These are phyloP conservation scores for Nasonia longicornis DNA, from an alignment of 1,140 invertebrate species.

Conservation along the genomic window DNA sequence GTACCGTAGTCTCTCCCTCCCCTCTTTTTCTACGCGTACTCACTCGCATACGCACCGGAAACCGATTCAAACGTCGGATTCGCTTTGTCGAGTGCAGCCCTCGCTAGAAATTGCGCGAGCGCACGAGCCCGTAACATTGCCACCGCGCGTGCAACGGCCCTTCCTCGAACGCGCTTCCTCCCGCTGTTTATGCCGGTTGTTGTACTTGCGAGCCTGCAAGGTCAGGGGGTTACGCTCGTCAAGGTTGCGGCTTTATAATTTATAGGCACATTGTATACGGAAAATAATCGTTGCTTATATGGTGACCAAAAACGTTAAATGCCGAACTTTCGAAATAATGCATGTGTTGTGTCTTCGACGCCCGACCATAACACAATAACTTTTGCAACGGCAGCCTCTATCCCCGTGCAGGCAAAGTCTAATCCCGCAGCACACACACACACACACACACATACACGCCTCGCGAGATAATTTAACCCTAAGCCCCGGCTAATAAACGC, in stretches of 20 bases:
- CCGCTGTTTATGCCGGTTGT: constrained; percentile 5
- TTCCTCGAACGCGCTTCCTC: constrained; percentile 10
- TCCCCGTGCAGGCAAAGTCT: no score
- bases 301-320: no score
- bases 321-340: no score
- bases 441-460: no score
- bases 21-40: neutral
- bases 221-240: neutral
- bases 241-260: neutral
- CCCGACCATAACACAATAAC: no score
- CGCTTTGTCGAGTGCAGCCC: constrained; percentile 24
- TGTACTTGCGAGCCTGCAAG: constrained; percentile 15
- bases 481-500: constrained; percentile 17
- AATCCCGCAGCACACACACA: no score
- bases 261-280: no score
- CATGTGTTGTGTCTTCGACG: no score
- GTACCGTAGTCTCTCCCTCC: neutral
- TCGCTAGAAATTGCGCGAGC: constrained; percentile 27
- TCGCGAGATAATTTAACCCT: constrained; percentile 21
- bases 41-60: constrained; percentile 9
- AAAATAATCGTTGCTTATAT: no score
- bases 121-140: constrained; percentile 34
- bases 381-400: no score
- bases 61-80: constrained; percentile 41
- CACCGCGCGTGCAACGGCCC: neutral